Evolutionary conservation across 2,797 vertebrate genomes (phyloP), one percentile per base, ranked within the genome.

Genomic region (Apogon talboti): DNA sequence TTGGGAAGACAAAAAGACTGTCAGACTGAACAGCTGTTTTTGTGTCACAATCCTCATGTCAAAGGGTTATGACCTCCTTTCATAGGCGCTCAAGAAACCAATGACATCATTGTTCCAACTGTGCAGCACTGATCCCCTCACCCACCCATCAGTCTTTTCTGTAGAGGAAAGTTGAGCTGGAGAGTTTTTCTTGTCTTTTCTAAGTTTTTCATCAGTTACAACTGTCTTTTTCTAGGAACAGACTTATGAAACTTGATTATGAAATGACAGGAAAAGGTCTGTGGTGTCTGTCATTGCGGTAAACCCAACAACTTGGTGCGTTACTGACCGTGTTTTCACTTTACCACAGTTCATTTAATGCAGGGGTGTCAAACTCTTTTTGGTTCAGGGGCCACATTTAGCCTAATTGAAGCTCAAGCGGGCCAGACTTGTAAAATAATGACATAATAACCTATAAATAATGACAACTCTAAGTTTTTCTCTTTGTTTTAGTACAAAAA

Each of bases 81-180:
- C 79, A 66, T 64, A 74, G 53, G 72, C 76, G 58, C 67, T 78
- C 61, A 76, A 86, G 81, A 89, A 83, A 82, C 71, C 78, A 69
- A 74, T 93, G 89, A 91, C 87, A 88, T 90, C 87, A 93, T 82
- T 79, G 64, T 80, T 82, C 75, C 76, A 62, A 68, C 70, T 69
- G 28, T 56, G 60, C 69, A 6, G 46, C 73, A 11, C 59, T 71
- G 42, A 18, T 43, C 76, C 71, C 76, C 54, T 76, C 74, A 78
- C 59, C 41, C 66, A 63, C 65, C 60, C 54, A 43, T 68, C 21
- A 44, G 42, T 52, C 49, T 57, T 28, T 49, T 54, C 37, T 49
- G n/a, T 45, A 24, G 64, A 84, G 59, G 65, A 70, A 81, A 71
- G 62, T 50, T 63, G 14, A 72, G 60, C 45, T 28, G 24, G 4